phyloP scores from a whole-genome alignment of 2,888 invertebrate genomes.

The Brachylomia viminalis region DNA sequence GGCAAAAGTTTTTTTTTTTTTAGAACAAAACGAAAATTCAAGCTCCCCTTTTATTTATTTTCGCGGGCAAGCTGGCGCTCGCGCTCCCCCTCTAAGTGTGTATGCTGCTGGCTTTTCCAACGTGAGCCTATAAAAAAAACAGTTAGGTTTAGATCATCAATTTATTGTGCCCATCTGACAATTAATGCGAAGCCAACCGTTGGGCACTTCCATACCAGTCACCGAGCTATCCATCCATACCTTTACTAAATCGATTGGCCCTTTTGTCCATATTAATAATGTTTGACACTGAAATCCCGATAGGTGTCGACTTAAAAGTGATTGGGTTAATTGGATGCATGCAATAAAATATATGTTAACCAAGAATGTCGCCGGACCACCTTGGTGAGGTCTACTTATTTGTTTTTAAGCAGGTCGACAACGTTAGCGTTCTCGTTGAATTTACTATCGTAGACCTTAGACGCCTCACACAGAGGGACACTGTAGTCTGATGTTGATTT shows the following conservation, averaged over 20 bases:
- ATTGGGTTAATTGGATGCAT: slow-evolving; percentile 55
- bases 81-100: too few species aligned
- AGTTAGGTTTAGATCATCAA: not conserved
- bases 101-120: too few species aligned
- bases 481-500: not conserved
- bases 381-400: slow-evolving; percentile 15
- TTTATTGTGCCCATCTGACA: not conserved
- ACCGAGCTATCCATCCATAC: slow-evolving; percentile 1
- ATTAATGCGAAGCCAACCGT: not conserved
- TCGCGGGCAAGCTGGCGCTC: too few species aligned
- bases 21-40: too few species aligned
- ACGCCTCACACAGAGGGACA: not conserved
- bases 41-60: too few species aligned
- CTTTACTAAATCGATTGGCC: slow-evolving; percentile 43
- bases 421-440: not conserved
- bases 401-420: slow-evolving; percentile 1
- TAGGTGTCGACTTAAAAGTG: slow-evolving; percentile 3
- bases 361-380: slow-evolving; percentile 46
- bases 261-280: slow-evolving; percentile 41
- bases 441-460: not conserved
- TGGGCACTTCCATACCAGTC: slow-evolving; percentile 10
- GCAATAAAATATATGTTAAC: slow-evolving; percentile 53
- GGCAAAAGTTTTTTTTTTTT: too few species aligned
- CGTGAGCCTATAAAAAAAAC: too few species aligned
- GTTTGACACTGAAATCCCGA: slow-evolving; percentile 33